phyloP scores from a whole-genome alignment of 2,888 invertebrate species.

The Plebejus argus region DNA sequence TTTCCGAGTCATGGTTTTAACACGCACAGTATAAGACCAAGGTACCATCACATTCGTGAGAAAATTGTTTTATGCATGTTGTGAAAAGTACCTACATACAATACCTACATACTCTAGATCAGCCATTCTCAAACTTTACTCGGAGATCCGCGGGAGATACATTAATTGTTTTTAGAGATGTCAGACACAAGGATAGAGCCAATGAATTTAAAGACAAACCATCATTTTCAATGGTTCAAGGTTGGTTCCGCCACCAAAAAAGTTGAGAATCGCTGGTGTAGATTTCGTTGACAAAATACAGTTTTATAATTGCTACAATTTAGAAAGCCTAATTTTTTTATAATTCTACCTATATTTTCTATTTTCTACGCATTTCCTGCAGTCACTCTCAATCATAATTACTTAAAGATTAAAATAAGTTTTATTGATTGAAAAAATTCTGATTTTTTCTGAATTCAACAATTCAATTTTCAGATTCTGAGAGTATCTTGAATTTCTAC shows the following conservation, averaged over 20 bases:
- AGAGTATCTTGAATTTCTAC: background rate
- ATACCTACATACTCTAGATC: no score
- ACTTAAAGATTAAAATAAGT: background rate
- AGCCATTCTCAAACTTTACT: no score
- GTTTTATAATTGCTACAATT: background rate
- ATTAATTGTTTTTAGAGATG: no score
- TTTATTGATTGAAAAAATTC: background rate
- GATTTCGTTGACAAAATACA: background rate
- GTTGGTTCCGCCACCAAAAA: no score
- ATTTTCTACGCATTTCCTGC: background rate
- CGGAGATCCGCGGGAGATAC: no score
- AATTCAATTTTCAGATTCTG: background rate
- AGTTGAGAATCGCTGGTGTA: background rate
- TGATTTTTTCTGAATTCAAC: background rate
- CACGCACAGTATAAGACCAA: background rate
- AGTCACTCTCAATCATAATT: background rate
- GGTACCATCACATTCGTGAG: background rate
- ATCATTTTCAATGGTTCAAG: no score
- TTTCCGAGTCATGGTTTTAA: background rate
- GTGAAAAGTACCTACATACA: background rate
- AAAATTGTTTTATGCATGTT: conserved; percentile 6
- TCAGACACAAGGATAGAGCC: no score
- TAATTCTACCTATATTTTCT: background rate
- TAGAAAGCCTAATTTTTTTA: background rate
- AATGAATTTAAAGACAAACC: no score